phyloP scores from a whole-genome alignment of 2,113 vertebrate genomes.

The Tringa solitaria region DNA sequence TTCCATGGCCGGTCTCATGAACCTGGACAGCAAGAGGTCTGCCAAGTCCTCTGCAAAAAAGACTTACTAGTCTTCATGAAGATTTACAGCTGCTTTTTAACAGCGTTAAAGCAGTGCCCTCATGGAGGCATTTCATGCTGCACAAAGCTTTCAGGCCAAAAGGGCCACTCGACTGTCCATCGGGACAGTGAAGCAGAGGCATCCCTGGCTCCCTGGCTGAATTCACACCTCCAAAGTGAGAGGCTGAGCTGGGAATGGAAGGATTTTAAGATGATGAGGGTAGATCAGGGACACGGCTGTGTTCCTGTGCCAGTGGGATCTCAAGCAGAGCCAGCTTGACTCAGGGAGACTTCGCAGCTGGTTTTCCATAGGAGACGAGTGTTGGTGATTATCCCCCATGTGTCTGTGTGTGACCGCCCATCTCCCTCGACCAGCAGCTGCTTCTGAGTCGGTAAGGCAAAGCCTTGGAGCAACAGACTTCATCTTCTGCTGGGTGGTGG shows the following conservation, averaged over 20 bases:
- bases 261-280: background rate
- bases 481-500: background rate
- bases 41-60: background rate
- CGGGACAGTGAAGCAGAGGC: background rate
- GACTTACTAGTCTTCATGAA: background rate
- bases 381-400: fast-evolving
- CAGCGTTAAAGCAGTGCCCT: background rate
- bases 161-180: fast-evolving
- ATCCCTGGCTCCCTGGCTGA: background rate
- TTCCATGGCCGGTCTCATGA: background rate
- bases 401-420: fast-evolving
- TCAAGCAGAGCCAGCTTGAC: background rate
- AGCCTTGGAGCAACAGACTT: background rate
- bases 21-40: background rate
- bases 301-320: background rate
- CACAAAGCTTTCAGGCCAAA: background rate
- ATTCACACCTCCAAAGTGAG: background rate
- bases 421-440: background rate
- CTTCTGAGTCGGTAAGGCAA: background rate
- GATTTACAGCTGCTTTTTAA: background rate
- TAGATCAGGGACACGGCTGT: no score
- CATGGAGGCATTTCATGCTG: background rate
- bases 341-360: background rate
- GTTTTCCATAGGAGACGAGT: background rate
- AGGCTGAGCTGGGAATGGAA: background rate